These are phyloP conservation scores for Ailuropoda melanoleuca DNA, from an alignment of 2,113 vertebrate genomes.

Conservation along the genomic window DNA sequence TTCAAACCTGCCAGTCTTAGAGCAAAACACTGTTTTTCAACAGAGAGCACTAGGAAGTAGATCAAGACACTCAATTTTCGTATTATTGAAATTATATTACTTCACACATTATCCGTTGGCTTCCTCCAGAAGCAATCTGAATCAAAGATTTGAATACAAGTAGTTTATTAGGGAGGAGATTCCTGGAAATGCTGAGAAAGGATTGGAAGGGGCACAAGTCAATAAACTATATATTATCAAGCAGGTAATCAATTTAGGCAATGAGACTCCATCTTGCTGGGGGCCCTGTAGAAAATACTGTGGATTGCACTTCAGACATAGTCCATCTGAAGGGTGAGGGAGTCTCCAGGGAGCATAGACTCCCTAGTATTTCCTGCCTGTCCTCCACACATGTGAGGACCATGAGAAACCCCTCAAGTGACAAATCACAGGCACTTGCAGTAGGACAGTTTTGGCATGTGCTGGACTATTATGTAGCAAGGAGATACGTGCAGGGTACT, in stretches of 20 bases:
- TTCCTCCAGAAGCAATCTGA: background rate
- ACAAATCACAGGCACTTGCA: background rate
- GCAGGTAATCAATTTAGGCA: background rate
- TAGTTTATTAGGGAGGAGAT: background rate
- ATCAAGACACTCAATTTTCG: background rate
- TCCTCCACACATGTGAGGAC: background rate
- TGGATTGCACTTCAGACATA: background rate
- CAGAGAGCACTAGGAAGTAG: background rate
- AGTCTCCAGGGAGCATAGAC: background rate
- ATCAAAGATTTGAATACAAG: background rate
- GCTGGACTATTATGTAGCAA: too few relatives aligned
- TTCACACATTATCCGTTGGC: background rate
- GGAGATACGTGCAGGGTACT: background rate
- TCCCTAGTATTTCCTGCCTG: background rate
- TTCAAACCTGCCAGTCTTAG: slow-evolving; percentile 38
- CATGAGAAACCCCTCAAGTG: background rate
- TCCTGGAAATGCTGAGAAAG: background rate
- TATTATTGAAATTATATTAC: background rate
- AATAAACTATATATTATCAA: background rate
- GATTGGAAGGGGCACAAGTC: background rate
- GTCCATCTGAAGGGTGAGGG: background rate
- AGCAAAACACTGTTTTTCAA: slow-evolving; percentile 10
- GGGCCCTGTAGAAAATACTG: background rate
- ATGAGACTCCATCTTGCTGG: background rate
- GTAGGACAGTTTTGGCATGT: rapidly evolving